Percentiles rank a stretch among this genome's conserved stretches.
Evolutionary conservation across 1,140 invertebrate genomes (phyloP).

Genomic region (Popillia japonica): DNA sequence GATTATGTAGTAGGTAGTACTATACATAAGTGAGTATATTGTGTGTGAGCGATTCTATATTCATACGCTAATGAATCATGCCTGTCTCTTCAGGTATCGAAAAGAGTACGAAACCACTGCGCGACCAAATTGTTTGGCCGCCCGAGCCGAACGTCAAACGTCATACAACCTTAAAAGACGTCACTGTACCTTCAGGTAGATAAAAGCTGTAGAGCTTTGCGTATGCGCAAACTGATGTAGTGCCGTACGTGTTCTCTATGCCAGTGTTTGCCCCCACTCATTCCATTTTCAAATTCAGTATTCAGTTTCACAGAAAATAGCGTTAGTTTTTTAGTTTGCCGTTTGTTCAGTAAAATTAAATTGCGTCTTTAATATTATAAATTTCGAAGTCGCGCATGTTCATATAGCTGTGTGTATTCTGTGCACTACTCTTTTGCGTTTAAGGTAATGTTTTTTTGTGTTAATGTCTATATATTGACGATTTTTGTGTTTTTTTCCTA

Average conservation of each 20-base stretch:
- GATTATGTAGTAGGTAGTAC: not conserved
- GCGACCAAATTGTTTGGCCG: conserved; percentile 50
- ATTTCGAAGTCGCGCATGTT: not conserved
- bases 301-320: conserved; percentile 24
- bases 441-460: too few relatives aligned
- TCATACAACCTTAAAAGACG: conserved; percentile 51
- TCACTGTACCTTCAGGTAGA: conserved; percentile 43
- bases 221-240: conserved; percentile 24
- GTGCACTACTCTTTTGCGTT: too few relatives aligned
- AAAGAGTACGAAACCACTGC: conserved; percentile 50
- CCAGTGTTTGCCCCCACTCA: conserved; percentile 47
- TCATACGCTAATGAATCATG: conserved; percentile 32
- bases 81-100: conserved; percentile 46
- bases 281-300: conserved; percentile 31
- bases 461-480: too few relatives aligned
- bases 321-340: conserved; percentile 12
- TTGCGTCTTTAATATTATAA: not conserved
- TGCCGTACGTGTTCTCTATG: conserved; percentile 38
- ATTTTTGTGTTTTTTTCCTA: too few relatives aligned
- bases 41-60: not conserved
- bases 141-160: conserved; percentile 51
- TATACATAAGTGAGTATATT: not conserved
- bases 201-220: conserved; percentile 2
- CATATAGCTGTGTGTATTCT: too few relatives aligned
- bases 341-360: not conserved